Evolutionary conservation across 2,113 vertebrate genomes (phyloP).

Genomic region (Forbesichthys papilliferus): DNA sequence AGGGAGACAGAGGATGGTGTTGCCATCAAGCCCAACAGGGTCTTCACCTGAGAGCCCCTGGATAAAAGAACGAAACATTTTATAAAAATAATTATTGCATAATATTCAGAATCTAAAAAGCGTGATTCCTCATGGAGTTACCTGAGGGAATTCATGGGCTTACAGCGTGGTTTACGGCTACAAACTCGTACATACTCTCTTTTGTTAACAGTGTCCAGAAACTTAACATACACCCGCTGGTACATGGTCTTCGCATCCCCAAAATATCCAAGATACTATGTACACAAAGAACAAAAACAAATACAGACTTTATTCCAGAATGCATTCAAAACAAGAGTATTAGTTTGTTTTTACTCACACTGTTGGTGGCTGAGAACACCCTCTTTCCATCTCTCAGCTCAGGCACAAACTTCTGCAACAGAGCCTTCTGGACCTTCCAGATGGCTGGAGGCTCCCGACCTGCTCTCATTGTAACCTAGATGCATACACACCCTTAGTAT

Average conservation of each 20-base stretch:
- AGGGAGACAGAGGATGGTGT: conserved; percentile 63
- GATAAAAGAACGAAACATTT: neutral
- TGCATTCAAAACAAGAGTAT: neutral
- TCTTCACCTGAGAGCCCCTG: conserved; percentile 77
- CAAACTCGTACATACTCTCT: conserved; percentile 96
- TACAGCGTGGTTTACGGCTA: conserved; percentile 91
- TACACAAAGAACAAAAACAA: neutral
- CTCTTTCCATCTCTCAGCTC: conserved; percentile 92
- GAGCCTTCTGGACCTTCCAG: conserved; percentile 98
- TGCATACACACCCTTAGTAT: conserved; percentile 16
- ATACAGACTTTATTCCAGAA: neutral
- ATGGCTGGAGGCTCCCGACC: conserved; percentile 96
- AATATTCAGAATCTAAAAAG: neutral
- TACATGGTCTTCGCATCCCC: conserved; percentile 97
- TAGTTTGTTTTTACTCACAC: conserved; percentile 79
- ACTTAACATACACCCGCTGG: conserved; percentile 95
- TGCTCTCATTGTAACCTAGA: conserved; percentile 85
- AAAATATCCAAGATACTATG: conserved; percentile 96
- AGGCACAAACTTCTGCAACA: conserved; percentile 97
- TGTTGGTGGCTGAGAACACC: conserved; percentile 97
- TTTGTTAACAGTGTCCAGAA: conserved; percentile 97
- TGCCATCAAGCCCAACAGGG: conserved; percentile 69
- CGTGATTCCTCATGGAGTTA: conserved; percentile 51
- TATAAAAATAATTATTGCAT: neutral
- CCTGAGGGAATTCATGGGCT: conserved; percentile 89